phyloP scores from a whole-genome alignment of 1,140 invertebrate species.

The Panagrolaimus sp. region DNA sequence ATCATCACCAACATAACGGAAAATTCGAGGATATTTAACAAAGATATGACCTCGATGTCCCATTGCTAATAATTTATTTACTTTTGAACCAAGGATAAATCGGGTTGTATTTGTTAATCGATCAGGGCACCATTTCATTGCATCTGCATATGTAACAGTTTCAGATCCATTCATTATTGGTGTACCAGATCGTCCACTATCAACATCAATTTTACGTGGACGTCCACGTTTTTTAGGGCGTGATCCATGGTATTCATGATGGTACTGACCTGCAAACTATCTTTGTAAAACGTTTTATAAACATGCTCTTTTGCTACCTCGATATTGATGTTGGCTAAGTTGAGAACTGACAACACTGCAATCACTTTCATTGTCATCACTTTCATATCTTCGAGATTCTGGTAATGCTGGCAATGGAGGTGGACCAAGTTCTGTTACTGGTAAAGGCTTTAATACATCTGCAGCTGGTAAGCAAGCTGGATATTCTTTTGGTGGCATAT shows the following conservation, averaged over 20 bases:
- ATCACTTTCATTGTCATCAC: conserved; percentile 45
- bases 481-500: conserved; percentile 27
- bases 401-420: not conserved
- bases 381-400: conserved; percentile 32
- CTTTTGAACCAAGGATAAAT: conserved; percentile 43
- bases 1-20: conserved; percentile 46
- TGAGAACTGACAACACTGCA: conserved; percentile 28
- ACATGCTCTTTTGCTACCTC: too few relatives aligned
- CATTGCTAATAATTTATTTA: conserved; percentile 36
- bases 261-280: not conserved
- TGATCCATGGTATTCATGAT: conserved; percentile 13
- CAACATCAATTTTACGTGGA: conserved; percentile 44
- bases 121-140: conserved; percentile 41
- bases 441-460: conserved; percentile 26
- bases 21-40: conserved; percentile 41
- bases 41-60: conserved; percentile 44
- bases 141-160: conserved; percentile 34
- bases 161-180: conserved; percentile 41
- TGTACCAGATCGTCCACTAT: conserved; percentile 40
- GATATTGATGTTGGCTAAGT: conserved; percentile 17
- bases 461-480: not conserved
- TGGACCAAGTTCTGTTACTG: conserved; percentile 14
- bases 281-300: not conserved
- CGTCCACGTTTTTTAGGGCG: conserved; percentile 43
- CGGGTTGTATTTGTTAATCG: conserved; percentile 29